These are phyloP conservation scores for Centruroides sculpturatus DNA, from an alignment of 1,140 invertebrate species.

Conservation along the genomic window DNA sequence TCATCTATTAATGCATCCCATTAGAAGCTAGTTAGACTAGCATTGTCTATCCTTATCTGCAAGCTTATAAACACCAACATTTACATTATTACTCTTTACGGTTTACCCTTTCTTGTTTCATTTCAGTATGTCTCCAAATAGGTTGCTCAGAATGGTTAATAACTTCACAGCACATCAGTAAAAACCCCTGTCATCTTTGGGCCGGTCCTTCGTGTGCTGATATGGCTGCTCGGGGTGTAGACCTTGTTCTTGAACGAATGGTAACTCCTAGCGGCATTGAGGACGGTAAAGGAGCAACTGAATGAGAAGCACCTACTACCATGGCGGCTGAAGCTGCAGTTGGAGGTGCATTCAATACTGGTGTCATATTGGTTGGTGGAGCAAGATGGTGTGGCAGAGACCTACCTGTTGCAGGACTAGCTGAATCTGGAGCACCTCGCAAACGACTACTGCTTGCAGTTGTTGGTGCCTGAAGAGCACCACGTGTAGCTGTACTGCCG, in stretches of 20 bases:
- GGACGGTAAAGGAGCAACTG: constrained; percentile 1
- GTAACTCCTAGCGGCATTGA: constrained; percentile 4
- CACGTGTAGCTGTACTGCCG: constrained; percentile 10
- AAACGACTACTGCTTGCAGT: constrained; percentile 14
- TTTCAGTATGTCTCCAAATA: no score
- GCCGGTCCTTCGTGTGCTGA: constrained; percentile 2
- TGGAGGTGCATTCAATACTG: neutral
- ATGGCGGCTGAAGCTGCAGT: neutral
- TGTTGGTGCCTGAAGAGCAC: constrained; percentile 11
- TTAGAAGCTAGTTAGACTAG: no score
- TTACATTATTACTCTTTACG: no score
- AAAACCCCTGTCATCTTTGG: constrained; percentile 8
- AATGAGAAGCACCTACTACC: neutral
- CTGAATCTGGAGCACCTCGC: constrained; percentile 12
- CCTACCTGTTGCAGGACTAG: constrained; percentile 12
- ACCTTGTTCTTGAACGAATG: constrained; percentile 14
- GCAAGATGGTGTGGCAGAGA: constrained; percentile 11
- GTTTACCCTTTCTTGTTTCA: no score
- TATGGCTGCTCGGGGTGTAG: constrained; percentile 10
- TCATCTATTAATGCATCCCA: no score
- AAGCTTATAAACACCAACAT: no score
- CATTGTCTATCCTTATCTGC: no score
- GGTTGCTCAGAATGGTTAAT: no score
- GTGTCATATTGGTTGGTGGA: neutral
- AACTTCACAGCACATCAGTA: no score